Conservation (phyloP, 2,888 invertebrate genomes). For the Hololepta plana region DNA sequence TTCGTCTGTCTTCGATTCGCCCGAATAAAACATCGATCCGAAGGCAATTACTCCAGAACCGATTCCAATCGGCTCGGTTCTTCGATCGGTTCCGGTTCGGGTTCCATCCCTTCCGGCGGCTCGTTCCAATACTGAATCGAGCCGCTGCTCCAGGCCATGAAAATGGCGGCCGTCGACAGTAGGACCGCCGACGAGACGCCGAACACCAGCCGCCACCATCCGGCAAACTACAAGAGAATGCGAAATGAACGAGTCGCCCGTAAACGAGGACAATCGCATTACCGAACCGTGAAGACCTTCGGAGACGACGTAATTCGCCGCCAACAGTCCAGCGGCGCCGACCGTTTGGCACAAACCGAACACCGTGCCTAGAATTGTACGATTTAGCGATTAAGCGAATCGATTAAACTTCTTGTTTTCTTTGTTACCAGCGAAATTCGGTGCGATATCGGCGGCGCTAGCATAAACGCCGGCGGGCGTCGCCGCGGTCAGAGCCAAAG, state of each 20-base stretch:
- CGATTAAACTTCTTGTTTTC: neutral
- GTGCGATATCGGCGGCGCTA: conserved; percentile 40
- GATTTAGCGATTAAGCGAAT: conserved; percentile 1
- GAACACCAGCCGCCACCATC: conserved; percentile 39
- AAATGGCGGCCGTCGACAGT: conserved; percentile 34
- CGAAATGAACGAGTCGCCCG: too few relatives aligned
- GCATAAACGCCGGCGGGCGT: conserved; percentile 37
- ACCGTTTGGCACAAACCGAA: conserved; percentile 34
- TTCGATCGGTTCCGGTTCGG: conserved; percentile 21
- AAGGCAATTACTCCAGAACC: conserved; percentile 19
- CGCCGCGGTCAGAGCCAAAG: conserved; percentile 36
- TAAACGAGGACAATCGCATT: too few relatives aligned
- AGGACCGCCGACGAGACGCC: conserved; percentile 36
- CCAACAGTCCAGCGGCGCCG: conserved; percentile 35
- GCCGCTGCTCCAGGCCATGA: conserved; percentile 37
- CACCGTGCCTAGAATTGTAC: conserved; percentile 22
- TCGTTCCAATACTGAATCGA: conserved; percentile 38
- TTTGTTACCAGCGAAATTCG: conserved; percentile 27
- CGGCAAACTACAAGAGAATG: conserved; percentile 28
- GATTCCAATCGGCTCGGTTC: conserved; percentile 24
- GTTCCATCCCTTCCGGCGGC: conserved; percentile 20
- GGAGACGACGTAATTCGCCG: conserved; percentile 37
- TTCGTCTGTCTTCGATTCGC: too few relatives aligned
- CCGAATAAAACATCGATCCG: too few relatives aligned
- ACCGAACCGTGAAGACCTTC: conserved; percentile 39